Base-by-base conservation (phyloP, 2,113 vertebrate species). In the Oryzias celebensis region DNA sequence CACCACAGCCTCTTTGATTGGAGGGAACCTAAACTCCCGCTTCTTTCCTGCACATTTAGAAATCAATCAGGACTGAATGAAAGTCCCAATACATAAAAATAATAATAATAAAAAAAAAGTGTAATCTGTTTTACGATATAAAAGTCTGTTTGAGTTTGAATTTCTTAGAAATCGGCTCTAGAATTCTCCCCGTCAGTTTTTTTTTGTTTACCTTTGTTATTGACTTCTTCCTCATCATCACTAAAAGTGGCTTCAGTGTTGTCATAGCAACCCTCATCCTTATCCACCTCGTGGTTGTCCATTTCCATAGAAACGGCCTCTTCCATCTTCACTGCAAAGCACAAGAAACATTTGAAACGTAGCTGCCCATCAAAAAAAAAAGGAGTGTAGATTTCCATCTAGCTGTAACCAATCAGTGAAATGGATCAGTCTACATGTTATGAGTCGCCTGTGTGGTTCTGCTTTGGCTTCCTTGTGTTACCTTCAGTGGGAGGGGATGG, bases 261-360 rank as follows among this genome's bases (percentile, higher is more conserved):
- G 91, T 99, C 97, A 3, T 98, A 97, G 92, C 96, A 97, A 82
- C 91, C 87, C 16, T 98, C 97, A 0, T 98, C 97, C 78, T 98
- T 98, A 64, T 99, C 97, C 5, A 93, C 76, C 83, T 97, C 88
- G 18, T 96, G 93, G 73, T 95, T 98, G 59, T 99, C 96, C 94
- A 97, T 93, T 77, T 98, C 96, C 91, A 96, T 77, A 55, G 95
- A 74, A 73, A 91, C 89, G 0, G 95, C 91, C 60, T 99, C 97
- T 73, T 98, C 97, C 44, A 96, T 91, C 89, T 98, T 99, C 6
- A 96, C 96, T 96, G 77, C 16, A 67, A 5, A 26, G 65, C 36
- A 15, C 17, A 14, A 20, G 20, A 54, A 64, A 54, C n/a, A 31
- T 64, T 53, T 36, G 15, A 47, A 20, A 20, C 20, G 1, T 20